Conservation (phyloP, 1,140 invertebrate genomes). For the Drosophila orena region DNA sequence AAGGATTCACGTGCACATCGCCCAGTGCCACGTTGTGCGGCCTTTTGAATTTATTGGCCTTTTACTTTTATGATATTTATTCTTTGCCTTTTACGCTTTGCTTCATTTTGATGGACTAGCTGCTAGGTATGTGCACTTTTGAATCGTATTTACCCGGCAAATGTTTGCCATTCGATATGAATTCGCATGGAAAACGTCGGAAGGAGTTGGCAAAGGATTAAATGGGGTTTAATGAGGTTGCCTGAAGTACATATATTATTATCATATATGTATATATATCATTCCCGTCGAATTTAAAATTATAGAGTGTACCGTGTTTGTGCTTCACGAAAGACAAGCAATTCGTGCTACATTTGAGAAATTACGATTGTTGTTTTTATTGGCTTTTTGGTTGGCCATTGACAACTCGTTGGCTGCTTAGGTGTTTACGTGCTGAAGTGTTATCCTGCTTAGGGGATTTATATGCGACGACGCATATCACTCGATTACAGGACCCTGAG, state of each 20-base stretch:
- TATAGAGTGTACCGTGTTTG: slow-evolving; percentile 13
- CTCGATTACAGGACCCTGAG: slow-evolving; percentile 33
- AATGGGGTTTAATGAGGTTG: neutral
- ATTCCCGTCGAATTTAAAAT: neutral
- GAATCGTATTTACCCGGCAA: slow-evolving; percentile 11
- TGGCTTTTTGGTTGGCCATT: slow-evolving; percentile 63
- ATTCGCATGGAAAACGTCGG: neutral
- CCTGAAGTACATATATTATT: too few species aligned
- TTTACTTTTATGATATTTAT: slow-evolving; percentile 76
- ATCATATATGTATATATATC: neutral
- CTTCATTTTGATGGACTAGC: slow-evolving; percentile 30
- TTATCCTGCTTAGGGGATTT: slow-evolving; percentile 69
- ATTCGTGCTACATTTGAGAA: slow-evolving; percentile 43
- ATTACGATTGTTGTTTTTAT: slow-evolving; percentile 63
- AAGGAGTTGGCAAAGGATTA: neutral
- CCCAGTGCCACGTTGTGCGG: slow-evolving; percentile 29
- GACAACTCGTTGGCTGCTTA: slow-evolving; percentile 66
- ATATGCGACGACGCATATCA: slow-evolving; percentile 37
- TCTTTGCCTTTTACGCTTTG: slow-evolving; percentile 51
- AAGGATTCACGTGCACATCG: slow-evolving; percentile 45
- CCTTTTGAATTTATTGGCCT: slow-evolving; percentile 80
- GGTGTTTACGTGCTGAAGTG: slow-evolving; percentile 75
- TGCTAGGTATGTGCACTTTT: slow-evolving; percentile 24
- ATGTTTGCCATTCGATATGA: slow-evolving; percentile 7
- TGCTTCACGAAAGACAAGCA: neutral